Evolutionary conservation across 2,797 vertebrate species (phyloP), one percentile per base, ranked within the genome.

Genomic region (Prunella strophiata): DNA sequence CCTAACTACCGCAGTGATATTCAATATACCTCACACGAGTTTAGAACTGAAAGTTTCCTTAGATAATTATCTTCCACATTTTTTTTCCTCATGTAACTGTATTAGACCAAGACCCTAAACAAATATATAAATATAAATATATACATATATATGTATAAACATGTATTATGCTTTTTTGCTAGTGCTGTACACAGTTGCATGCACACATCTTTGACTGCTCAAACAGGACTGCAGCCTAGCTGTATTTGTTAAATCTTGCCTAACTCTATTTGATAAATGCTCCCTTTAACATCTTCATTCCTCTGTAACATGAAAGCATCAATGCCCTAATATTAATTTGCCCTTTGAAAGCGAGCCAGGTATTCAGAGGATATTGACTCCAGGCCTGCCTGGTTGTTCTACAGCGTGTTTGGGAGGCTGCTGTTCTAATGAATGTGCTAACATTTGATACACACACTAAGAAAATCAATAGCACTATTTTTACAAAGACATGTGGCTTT

Each of bases 381-480:
- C 0, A 0, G 84, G 85, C 90, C 91, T 94, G 94, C n/a, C 93
- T 97, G 93, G 42, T 96, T 96, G 71, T 78, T 90, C 94, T 90
- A 86, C 78, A 96, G 88, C 76, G 81, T 61, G 85, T 94, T 94
- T 89, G 91, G 85, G 91, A 94, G 80, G 88, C 84, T 96, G 84
- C 91, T 95, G 90, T 89, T 95, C 78, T 95, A 96, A 93, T 93
- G 90, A 96, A 94, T 77, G 80, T 87, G 83, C 84, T 95, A 95
- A 94, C 91, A 94, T 93, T 95, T 95, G 85, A 95, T 94, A 93
- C 71, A 91, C 85, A 96, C 79, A 59, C 93, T 77, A 94, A 88
- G 74, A 94, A 93, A 96, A 96, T 95, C 94, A 91, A 95, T 96
- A 95, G 47, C 52, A 70, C 85, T 96, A 91, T 94, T 96, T 97